Base-by-base conservation (phyloP, 2,113 vertebrate species). In the Romanogobio albipinnatus region DNA sequence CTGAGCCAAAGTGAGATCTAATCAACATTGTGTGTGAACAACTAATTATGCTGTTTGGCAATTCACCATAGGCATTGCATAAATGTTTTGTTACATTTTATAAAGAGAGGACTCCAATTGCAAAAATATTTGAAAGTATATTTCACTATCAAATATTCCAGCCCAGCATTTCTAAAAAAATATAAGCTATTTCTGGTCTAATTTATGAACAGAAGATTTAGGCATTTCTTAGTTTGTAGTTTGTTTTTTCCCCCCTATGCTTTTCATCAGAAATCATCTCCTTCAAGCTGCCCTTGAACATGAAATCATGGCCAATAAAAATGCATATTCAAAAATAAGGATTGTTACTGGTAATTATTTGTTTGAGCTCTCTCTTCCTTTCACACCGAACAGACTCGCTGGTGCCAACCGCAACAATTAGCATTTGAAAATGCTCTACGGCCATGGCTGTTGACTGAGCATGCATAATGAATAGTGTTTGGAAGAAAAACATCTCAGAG, bases 401-500 rank as follows among this genome's bases (percentile, higher is more conserved):
- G 81, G 53, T 45, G 70, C 66, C 26, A 9, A 85, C 78, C 66
- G 84, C 82, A 84, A 88, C 84, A 86, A 86, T 86, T 88, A 84
- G 82, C 84, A 81, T 88, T 82, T 82, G 45, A 80, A 86, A 81
- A 84, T 77, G 76, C 71, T 88, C 26, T 64, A 47, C 66, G 76
- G 81, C 76, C 59, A 61, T 71, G 61, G 76, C 62, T 86, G 82
- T 88, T 88, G 84, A 84, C 78, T 86, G 82, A 86, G 85, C 73
- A 86, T 86, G 82, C 82, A 86, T 88, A 86, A 88, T 88, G 77
- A 88, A 88, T 88, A 86, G 74, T 29, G 66, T 88, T 84, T 82
- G 82, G 86, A 84, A 82, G 62, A 29, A 76, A 86, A 76, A 81
- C 58, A 88, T 80, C 70, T 76, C 39, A 0, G 5, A 58, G 39